Percentiles rank a stretch among this genome's conserved stretches.
phyloP scores from a whole-genome alignment of 2,888 invertebrate species.

The Dryomyza anilis region DNA sequence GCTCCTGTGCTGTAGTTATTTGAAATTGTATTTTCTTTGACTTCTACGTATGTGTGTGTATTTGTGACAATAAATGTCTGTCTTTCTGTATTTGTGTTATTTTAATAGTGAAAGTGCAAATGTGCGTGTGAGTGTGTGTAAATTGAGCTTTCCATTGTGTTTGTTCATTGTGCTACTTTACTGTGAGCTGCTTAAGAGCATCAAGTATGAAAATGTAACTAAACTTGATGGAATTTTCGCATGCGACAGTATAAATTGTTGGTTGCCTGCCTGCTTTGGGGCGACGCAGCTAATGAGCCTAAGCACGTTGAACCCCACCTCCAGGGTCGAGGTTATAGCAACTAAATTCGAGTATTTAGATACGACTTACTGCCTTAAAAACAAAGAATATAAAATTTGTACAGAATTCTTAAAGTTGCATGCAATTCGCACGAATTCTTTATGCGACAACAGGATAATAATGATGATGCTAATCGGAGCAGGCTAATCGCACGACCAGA shows the following conservation, averaged over 20 bases:
- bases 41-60: background rate
- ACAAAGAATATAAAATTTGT: no score
- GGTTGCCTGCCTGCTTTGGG: background rate
- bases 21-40: background rate
- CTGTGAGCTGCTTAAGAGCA: conserved; percentile 2
- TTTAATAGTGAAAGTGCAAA: background rate
- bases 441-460: no score
- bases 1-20: background rate
- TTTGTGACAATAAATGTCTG: background rate
- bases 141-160: background rate
- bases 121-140: background rate
- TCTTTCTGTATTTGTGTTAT: background rate
- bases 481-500: no score
- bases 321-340: conserved; percentile 1
- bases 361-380: no score
- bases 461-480: no score
- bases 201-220: background rate
- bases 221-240: conserved; percentile 3
- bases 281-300: background rate
- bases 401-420: no score
- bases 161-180: conserved; percentile 1
- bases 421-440: no score
- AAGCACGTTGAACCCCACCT: no score
- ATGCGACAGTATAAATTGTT: background rate
- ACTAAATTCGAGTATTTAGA: no score